phyloP scores from a whole-genome alignment of 2,797 vertebrate species.

The Poecilia velifera region DNA sequence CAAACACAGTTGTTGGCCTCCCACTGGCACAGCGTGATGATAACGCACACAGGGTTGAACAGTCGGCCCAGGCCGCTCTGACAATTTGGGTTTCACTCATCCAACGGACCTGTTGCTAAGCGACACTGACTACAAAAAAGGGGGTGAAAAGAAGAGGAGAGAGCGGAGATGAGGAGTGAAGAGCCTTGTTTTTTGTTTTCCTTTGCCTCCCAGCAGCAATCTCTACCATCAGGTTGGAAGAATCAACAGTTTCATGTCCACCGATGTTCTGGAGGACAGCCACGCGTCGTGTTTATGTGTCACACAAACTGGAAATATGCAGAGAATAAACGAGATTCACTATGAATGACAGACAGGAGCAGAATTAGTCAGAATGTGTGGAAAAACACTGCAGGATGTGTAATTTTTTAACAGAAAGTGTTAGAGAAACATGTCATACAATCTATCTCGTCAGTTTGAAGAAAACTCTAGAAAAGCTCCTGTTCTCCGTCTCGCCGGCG shows the following conservation, averaged over 20 bases:
- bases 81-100: conserved; percentile 63
- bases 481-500: conserved; percentile 21
- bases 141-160: neutral
- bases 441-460: neutral
- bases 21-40: conserved; percentile 44
- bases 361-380: neutral
- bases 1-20: conserved; percentile 38
- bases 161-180: neutral
- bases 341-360: conserved; percentile 7
- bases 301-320: neutral
- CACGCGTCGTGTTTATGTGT: conserved; percentile 12
- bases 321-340: conserved; percentile 3
- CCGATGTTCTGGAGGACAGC: conserved; percentile 5
- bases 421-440: neutral
- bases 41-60: conserved; percentile 51
- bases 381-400: neutral
- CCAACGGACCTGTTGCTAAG: conserved; percentile 78
- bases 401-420: neutral
- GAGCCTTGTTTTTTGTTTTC: conserved; percentile 36
- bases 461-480: conserved; percentile 25
- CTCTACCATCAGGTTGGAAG: conserved; percentile 28
- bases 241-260: conserved; percentile 23
- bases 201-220: conserved; percentile 37
- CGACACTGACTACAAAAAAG: conserved; percentile 64
- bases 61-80: conserved; percentile 49